Conservation (phyloP, 2,797 vertebrate species). For the Cyprinella venusta region DNA sequence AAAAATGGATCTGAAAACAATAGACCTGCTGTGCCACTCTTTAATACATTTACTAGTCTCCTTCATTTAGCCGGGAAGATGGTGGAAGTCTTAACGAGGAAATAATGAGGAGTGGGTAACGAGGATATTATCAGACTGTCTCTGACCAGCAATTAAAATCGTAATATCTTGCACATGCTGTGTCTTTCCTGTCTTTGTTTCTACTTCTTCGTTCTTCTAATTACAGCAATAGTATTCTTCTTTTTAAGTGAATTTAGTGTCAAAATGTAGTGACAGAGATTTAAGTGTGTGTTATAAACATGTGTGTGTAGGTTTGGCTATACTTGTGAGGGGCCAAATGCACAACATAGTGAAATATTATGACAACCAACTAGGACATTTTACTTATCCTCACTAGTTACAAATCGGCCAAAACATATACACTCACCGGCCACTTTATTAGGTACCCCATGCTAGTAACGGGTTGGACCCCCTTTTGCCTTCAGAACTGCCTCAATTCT, state of each 20-base stretch:
- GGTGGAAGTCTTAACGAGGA: constrained; percentile 28
- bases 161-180: constrained; percentile 34
- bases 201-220: constrained; percentile 7
- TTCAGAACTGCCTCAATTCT: too few relatives aligned
- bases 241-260: background rate
- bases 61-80: constrained; percentile 16
- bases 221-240: background rate
- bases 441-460: too few relatives aligned
- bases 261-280: constrained; percentile 6
- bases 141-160: constrained; percentile 29
- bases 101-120: constrained; percentile 36
- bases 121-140: constrained; percentile 43
- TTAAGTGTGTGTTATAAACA: background rate
- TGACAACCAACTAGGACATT: background rate
- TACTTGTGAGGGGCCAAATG: background rate
- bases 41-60: constrained; percentile 15
- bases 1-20: background rate
- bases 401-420: background rate
- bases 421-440: too few relatives aligned
- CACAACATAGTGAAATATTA: too few relatives aligned
- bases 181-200: constrained; percentile 16
- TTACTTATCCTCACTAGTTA: background rate
- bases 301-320: too few relatives aligned
- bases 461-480: too few relatives aligned
- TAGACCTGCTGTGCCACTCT: background rate